phyloP scores from a whole-genome alignment of 2,888 invertebrate genomes.

The Ophioninae sp. region DNA sequence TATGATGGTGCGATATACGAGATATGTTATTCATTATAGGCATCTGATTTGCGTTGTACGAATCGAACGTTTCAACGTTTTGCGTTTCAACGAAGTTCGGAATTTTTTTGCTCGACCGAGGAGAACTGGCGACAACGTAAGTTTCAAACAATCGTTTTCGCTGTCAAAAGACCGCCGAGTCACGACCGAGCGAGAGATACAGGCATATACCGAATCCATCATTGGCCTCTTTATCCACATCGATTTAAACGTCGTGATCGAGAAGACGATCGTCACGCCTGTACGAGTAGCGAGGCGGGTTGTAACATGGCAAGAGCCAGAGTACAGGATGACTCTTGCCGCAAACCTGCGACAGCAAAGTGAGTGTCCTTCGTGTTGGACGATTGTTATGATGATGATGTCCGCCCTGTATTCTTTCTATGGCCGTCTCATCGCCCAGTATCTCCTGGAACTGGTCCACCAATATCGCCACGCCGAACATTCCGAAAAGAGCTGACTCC shows the following conservation, averaged over 20 bases:
- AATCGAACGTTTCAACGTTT: neutral
- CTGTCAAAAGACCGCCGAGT: no score
- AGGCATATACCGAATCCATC: no score
- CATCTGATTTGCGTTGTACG: constrained; percentile 14
- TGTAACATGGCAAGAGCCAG: constrained; percentile 88
- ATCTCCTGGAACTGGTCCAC: constrained; percentile 93
- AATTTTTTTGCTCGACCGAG: neutral
- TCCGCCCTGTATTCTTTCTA: constrained; percentile 89
- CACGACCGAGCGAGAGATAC: no score
- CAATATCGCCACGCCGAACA: constrained; percentile 93
- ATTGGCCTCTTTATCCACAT: neutral
- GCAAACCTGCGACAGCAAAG: constrained; percentile 89
- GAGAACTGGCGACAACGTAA: no score
- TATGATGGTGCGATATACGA: constrained; percentile 46
- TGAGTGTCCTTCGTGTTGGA: constrained; percentile 84
- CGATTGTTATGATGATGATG: constrained; percentile 84
- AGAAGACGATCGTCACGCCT: constrained; percentile 77
- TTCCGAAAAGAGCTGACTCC: constrained; percentile 92
- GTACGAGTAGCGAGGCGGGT: constrained; percentile 77
- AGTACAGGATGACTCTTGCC: constrained; percentile 87
- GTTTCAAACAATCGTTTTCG: no score
- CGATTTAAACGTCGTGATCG: constrained; percentile 75
- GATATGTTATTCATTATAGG: constrained; percentile 62
- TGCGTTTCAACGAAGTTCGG: neutral
- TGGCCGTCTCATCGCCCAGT: constrained; percentile 91